Conservation (phyloP, 2,113 vertebrate genomes). For the Pseudorasbora parva region DNA sequence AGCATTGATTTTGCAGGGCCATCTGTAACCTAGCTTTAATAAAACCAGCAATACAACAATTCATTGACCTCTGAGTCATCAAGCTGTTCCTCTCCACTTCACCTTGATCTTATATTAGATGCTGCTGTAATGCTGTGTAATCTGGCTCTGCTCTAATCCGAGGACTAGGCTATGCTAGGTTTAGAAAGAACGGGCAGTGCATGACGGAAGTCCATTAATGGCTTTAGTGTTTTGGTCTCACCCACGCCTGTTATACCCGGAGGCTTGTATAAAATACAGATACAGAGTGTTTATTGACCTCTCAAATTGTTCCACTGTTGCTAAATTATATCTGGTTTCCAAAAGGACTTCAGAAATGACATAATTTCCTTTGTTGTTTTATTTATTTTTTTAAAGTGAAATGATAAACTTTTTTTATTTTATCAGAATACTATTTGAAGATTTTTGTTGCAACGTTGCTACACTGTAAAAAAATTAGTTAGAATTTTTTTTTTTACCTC, state of each 20-base stretch:
- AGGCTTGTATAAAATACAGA: background rate
- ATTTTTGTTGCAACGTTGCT: background rate
- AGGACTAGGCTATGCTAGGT: background rate
- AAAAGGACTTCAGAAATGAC: background rate
- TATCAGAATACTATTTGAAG: background rate
- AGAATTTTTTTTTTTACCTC: too few species aligned
- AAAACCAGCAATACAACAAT: background rate
- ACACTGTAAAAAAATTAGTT: too few species aligned
- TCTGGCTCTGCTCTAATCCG: conserved; percentile 45
- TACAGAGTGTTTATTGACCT: background rate
- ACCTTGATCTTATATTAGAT: conserved; percentile 40
- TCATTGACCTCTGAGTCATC: background rate
- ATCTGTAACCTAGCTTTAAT: background rate
- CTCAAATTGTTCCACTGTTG: background rate
- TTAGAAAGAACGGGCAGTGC: background rate
- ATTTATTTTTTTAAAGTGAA: background rate
- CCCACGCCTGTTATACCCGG: background rate
- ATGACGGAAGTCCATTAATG: background rate
- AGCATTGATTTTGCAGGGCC: background rate
- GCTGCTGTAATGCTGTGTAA: conserved; percentile 42
- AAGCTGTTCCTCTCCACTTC: background rate
- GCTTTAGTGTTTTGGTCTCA: conserved; percentile 16
- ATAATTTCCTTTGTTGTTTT: background rate
- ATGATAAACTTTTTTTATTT: background rate
- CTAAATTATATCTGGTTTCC: background rate